Evolutionary conservation across 2,113 vertebrate genomes (phyloP).

Genomic region (Dipodomys spectabilis): DNA sequence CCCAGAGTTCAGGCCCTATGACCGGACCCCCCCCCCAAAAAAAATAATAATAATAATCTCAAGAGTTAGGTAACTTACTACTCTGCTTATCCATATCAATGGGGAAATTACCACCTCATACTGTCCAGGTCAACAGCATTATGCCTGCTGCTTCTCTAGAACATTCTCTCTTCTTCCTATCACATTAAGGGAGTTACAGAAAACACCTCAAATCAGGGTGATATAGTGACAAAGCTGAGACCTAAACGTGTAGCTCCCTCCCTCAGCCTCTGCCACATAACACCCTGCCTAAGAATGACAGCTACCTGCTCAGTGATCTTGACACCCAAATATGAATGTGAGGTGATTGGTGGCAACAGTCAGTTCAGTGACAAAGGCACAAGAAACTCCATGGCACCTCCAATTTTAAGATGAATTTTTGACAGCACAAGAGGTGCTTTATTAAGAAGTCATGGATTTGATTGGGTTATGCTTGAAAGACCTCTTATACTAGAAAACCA

Average conservation of each 20-base stretch:
- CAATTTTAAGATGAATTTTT: conserved; percentile 66
- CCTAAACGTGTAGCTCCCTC: neutral
- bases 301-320: conserved; percentile 24
- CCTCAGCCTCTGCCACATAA: neutral
- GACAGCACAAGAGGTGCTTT: conserved; percentile 57
- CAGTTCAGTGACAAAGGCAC: conserved; percentile 49
- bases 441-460: conserved; percentile 76
- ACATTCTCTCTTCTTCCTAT: conserved; percentile 14
- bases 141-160: neutral
- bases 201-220: neutral
- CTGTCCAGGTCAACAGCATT: neutral
- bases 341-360: conserved; percentile 63
- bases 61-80: neutral
- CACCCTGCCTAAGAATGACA: neutral
- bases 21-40: too few species aligned
- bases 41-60: too few species aligned
- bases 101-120: neutral
- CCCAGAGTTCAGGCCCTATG: too few species aligned
- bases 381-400: neutral
- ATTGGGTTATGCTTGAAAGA: conserved; percentile 76
- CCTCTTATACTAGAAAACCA: conserved; percentile 72
- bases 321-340: conserved; percentile 20
- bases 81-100: neutral
- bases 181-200: neutral
- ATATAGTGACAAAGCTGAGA: neutral